Percentiles rank a stretch among this genome's conserved stretches.
Conservation (phyloP, 2,113 vertebrate species). For the Tretioscincus oriximinensis region DNA sequence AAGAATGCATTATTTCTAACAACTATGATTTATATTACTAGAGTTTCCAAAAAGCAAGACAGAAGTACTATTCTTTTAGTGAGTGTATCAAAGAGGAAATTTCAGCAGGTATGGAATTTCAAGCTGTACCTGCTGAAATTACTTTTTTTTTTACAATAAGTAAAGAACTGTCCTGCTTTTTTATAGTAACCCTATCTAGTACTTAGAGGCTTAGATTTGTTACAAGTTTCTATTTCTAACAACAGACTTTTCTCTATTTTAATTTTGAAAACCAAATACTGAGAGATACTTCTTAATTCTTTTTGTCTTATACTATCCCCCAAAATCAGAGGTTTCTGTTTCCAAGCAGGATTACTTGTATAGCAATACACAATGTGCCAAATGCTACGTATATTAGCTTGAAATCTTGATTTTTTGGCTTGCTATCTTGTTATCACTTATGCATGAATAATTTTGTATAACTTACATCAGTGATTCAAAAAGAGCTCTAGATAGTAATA, state of each 20-base stretch:
- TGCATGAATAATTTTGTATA: background rate
- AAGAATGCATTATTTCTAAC: too few species aligned
- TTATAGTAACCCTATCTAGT: too few species aligned
- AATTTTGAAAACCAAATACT: slow-evolving; percentile 20
- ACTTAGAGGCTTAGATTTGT: too few species aligned
- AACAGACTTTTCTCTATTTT: background rate
- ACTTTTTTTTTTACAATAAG: too few species aligned
- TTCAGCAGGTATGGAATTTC: too few species aligned
- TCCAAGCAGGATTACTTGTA: background rate
- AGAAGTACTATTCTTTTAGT: too few species aligned
- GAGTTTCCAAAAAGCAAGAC: too few species aligned
- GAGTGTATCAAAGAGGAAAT: too few species aligned
- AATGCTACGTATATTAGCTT: background rate
- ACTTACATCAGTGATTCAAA: background rate
- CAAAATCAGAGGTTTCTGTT: background rate
- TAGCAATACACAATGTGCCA: background rate
- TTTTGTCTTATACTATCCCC: background rate
- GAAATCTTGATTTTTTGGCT: slow-evolving; percentile 10
- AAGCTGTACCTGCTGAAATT: too few species aligned
- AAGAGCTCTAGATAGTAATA: slow-evolving; percentile 13
- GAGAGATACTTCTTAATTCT: slow-evolving; percentile 7
- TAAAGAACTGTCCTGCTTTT: too few species aligned
- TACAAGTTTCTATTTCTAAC: background rate
- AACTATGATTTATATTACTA: too few species aligned
- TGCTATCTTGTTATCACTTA: background rate